Evolutionary conservation across 1,140 invertebrate species (phyloP).

Genomic region (Meloidogyne floridensis): DNA sequence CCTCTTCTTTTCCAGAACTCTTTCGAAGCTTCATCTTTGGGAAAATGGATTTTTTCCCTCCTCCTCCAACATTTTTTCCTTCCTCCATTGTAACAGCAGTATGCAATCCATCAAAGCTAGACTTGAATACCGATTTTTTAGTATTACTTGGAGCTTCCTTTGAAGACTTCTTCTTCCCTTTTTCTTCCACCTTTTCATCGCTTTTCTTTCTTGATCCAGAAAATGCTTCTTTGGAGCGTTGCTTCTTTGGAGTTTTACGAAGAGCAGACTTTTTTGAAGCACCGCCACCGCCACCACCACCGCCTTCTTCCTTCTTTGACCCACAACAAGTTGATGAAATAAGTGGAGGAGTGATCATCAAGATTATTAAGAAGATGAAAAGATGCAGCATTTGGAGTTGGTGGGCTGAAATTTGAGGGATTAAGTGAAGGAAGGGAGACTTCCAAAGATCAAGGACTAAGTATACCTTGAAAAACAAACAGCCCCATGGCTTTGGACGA

Average conservation of each 20-base stretch:
- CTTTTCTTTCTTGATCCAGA: not conserved
- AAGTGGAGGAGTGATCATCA: not conserved
- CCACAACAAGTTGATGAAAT: slow-evolving; percentile 5
- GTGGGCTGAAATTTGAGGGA: not conserved
- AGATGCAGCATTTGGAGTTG: not conserved
- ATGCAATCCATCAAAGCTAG: not conserved
- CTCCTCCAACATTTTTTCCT: not conserved
- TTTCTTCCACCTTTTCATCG: not conserved
- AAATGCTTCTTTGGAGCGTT: not conserved
- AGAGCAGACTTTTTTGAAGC: not conserved
- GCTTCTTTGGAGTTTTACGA: not conserved
- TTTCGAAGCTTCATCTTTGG: not conserved
- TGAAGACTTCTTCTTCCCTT: not conserved
- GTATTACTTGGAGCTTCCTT: not conserved
- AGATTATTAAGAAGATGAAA: not conserved
- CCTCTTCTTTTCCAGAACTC: not conserved
- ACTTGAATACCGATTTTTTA: not conserved
- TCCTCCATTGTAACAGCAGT: not conserved
- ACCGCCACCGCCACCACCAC: not conserved
- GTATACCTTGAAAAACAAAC: no score
- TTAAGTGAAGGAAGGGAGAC: no score
- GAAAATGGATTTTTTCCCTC: not conserved
- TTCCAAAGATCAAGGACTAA: no score
- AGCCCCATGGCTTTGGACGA: no score
- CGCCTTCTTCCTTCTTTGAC: not conserved